These are phyloP conservation scores for Oligia latruncula DNA, from an alignment of 2,888 invertebrate species.

Conservation along the genomic window DNA sequence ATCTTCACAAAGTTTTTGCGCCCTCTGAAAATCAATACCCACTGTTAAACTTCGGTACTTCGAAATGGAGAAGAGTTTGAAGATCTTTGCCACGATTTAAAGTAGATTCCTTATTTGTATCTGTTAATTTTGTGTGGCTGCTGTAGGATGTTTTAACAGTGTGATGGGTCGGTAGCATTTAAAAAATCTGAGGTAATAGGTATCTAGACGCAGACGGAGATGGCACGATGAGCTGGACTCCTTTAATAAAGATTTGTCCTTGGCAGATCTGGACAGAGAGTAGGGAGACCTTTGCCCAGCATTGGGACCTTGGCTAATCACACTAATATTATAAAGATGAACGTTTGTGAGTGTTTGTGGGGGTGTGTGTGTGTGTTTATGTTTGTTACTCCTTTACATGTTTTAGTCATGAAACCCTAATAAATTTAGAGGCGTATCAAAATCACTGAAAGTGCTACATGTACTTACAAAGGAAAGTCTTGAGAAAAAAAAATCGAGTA, in stretches of 20 bases:
- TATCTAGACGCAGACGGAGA: no score
- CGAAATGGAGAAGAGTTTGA: slow-evolving; percentile 4
- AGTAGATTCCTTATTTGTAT: slow-evolving; percentile 3
- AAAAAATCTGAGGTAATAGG: neutral
- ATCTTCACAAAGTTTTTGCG: slow-evolving; percentile 42
- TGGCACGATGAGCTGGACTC: no score
- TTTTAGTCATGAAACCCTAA: neutral
- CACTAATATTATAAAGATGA: no score
- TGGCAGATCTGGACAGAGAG: no score
- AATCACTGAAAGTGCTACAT: slow-evolving; percentile 6
- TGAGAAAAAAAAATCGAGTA: slow-evolving; percentile 20
- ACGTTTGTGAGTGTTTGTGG: no score
- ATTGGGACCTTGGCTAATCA: no score
- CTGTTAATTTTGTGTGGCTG: neutral
- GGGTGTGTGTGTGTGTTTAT: no score
- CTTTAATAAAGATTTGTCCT: no score
- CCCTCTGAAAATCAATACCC: slow-evolving; percentile 49
- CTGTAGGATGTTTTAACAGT: neutral
- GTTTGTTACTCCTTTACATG: no score
- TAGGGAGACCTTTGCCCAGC: no score
- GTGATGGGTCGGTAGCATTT: neutral
- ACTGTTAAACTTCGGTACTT: slow-evolving; percentile 40
- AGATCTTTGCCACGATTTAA: slow-evolving; percentile 1
- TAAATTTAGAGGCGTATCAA: slow-evolving; percentile 3
- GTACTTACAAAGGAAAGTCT: slow-evolving; percentile 19